Percentiles rank a stretch among this genome's conserved stretches.
Conservation (phyloP, 2,113 vertebrate species). For the Serilophus lunatus region DNA sequence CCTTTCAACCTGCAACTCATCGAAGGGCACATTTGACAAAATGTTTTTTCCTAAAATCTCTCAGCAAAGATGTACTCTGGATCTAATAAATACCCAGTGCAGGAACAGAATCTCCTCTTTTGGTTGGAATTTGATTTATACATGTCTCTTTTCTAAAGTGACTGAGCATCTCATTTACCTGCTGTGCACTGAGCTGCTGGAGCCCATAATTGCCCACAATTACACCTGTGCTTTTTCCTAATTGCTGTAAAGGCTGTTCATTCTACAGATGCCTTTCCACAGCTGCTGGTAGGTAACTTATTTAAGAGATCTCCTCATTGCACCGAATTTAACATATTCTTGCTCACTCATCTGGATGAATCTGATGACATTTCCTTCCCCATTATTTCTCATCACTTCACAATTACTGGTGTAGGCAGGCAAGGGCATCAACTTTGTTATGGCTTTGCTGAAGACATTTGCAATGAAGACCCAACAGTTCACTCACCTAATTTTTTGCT, state of each 20-base stretch:
- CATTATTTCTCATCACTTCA: not conserved
- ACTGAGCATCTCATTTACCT: not conserved
- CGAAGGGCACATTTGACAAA: not conserved
- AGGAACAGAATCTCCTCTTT: not conserved
- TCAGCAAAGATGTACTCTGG: not conserved
- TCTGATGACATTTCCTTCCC: not conserved
- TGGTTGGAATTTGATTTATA: not conserved
- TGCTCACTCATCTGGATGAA: not conserved
- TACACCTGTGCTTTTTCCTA: constrained; percentile 10
- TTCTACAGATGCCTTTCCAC: constrained; percentile 16
- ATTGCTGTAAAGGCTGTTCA: not conserved
- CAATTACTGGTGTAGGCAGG: not conserved
- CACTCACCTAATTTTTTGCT: not conserved
- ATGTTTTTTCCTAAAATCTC: not conserved
- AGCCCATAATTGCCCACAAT: constrained; percentile 16
- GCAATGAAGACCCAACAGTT: not conserved
- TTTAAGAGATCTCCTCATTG: not conserved
- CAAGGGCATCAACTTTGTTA: not conserved
- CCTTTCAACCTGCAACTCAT: not conserved
- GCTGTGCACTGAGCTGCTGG: constrained; percentile 7
- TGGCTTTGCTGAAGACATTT: not conserved
- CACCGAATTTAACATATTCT: not conserved
- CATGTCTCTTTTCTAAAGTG: not conserved
- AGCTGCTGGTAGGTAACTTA: constrained; percentile 2
- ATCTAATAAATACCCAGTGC: not conserved